These are phyloP conservation scores for Meloe dianella DNA, from an alignment of 2,888 invertebrate genomes.

Conservation along the genomic window DNA sequence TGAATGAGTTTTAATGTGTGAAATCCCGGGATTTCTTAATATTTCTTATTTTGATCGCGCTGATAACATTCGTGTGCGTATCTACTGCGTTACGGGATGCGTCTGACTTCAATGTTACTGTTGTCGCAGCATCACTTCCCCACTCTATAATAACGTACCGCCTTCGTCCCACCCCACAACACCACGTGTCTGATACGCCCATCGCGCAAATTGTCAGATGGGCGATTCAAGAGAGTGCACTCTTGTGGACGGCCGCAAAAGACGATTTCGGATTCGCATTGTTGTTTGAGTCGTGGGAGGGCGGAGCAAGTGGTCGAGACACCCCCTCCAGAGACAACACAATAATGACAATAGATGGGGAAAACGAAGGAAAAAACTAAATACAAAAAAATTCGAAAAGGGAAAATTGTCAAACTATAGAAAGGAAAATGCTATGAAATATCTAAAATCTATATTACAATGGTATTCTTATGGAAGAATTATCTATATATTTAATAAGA, in stretches of 20 bases:
- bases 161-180: constrained; percentile 53
- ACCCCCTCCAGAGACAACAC: constrained; percentile 11
- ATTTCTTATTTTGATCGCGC: constrained; percentile 35
- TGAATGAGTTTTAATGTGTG: not conserved
- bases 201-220: constrained; percentile 55
- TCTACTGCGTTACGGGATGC: constrained; percentile 58
- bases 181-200: constrained; percentile 58
- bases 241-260: constrained; percentile 44
- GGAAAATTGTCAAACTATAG: not conserved
- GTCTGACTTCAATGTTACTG: constrained; percentile 52
- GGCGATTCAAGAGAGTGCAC: constrained; percentile 40
- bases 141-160: constrained; percentile 38
- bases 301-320: constrained; percentile 34
- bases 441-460: not conserved
- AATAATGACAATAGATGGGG: constrained; percentile 38
- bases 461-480: not conserved
- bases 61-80: constrained; percentile 52
- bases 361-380: constrained; percentile 31
- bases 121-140: constrained; percentile 49
- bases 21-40: not conserved
- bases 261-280: constrained; percentile 58
- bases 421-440: not conserved
- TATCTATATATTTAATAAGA: no score
- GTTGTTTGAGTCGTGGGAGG: constrained; percentile 48
- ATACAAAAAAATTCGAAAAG: not conserved